Evolutionary conservation across 1,140 invertebrate species (phyloP), one percentile per base, ranked within the genome.

Genomic region (Drosophila sulfurigaster): DNA sequence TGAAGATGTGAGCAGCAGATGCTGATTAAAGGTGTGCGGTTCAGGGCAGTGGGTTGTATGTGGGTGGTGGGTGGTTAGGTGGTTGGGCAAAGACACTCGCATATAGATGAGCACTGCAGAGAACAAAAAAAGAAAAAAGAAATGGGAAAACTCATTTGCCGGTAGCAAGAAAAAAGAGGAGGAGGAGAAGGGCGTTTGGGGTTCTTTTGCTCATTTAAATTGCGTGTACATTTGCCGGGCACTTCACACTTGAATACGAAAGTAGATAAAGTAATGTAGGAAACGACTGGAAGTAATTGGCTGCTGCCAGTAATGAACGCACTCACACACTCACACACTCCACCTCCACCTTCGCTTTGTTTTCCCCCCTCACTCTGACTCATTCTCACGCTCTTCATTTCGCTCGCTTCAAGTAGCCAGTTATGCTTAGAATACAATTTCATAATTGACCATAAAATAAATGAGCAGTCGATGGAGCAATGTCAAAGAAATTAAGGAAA

Each of bases 171-270:
- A 75, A 69, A 77, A 77, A 73, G 81, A n/a, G 54, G 1, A 2
- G 52, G 52, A n/a, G 32, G n/a, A n/a, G 6, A 38, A 20, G 32
- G 16, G 35, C 15, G 7, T 1, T 41, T 1, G 48, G 49, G 11
- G 11, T 54, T 54, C 54, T 77, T 69, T 78, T 78, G 73, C 83
- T 88, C 78, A 88, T 88, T 88, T 88, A 89, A 88, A 88, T 88
- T 88, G 85, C 85, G 85, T 89, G 85, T 89, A 79, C 83, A 89
- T 87, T 89, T 89, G 64, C 78, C 65, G 78, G 78, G 75, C 78
- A 88, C 85, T 88, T 88, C 85, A 88, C 85, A 88, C 85, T 89
- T 88, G 85, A 88, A 89, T 89, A 85, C 85, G 57, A 88, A 89
- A 89, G 85, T 78, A 88, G 85, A 88, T 88, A 88, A 85, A 88